Percentiles rank a stretch among this genome's conserved stretches.
These are phyloP conservation scores for Poeciliopsis paucimaculata DNA, from an alignment of 2,797 vertebrate genomes.

Conservation along the genomic window DNA sequence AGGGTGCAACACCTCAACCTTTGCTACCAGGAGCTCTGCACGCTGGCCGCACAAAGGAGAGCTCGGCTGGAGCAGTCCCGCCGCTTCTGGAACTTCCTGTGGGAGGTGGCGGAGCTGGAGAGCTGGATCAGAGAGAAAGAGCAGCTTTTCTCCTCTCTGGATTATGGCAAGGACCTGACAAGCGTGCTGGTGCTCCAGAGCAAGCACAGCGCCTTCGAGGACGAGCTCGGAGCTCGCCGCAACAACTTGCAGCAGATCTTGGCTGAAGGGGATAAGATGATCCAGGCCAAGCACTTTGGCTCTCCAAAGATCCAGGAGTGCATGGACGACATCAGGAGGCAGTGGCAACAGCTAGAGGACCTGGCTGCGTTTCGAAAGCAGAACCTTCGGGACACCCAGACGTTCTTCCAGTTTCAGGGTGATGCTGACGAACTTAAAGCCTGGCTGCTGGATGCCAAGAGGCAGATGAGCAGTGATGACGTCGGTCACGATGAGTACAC, in stretches of 20 bases:
- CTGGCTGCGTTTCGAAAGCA: conserved; percentile 89
- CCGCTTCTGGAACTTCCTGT: conserved; percentile 92
- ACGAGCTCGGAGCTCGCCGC: conserved; percentile 87
- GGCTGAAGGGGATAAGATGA: conserved; percentile 84
- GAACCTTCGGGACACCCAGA: conserved; percentile 87
- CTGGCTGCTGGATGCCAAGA: conserved; percentile 87
- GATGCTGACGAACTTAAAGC: conserved; percentile 90
- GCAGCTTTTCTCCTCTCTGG: conserved; percentile 92
- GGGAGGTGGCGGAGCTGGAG: conserved; percentile 93
- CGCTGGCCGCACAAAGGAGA: conserved; percentile 85
- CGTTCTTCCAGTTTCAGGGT: conserved; percentile 95
- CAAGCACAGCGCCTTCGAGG: conserved; percentile 93
- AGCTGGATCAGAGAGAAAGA: conserved; percentile 97
- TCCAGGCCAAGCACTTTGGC: conserved; percentile 82
- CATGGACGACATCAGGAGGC: conserved; percentile 79
- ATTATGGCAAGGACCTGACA: conserved; percentile 94
- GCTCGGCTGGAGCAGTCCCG: conserved; percentile 89
- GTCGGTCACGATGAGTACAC: conserved; percentile 93
- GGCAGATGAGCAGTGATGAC: conserved; percentile 85
- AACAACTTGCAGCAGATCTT: conserved; percentile 82
- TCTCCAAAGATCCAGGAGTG: conserved; percentile 81
- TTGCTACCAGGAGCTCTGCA: conserved; percentile 88
- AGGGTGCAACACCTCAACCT: conserved; percentile 90
- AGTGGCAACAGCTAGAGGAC: conserved; percentile 94
- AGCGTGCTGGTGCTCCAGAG: conserved; percentile 90